These are phyloP conservation scores for Okamejei kenojei DNA, from an alignment of 2,797 vertebrate species.

Conservation along the genomic window DNA sequence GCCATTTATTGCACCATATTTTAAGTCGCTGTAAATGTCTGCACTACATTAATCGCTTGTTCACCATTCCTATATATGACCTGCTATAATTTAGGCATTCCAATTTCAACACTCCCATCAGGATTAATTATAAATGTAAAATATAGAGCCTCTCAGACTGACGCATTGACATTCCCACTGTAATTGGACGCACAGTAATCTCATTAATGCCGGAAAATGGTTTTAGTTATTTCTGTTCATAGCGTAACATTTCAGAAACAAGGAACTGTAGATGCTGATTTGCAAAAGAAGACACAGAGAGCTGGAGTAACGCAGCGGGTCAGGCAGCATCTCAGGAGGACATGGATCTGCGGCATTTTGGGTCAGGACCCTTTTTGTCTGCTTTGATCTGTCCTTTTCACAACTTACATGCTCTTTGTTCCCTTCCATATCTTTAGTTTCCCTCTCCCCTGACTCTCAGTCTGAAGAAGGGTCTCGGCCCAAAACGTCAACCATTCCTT, in stretches of 20 bases:
- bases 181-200: not conserved
- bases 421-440: no score
- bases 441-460: no score
- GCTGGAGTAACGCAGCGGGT: no score
- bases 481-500: no score
- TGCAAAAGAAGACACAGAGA: no score
- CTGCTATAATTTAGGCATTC: conserved; percentile 28
- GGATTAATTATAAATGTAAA: conserved; percentile 31
- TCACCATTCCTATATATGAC: not conserved
- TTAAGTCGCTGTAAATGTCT: not conserved
- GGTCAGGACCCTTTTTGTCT: no score
- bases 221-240: conserved; percentile 11
- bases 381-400: no score
- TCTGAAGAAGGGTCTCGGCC: no score
- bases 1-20: not conserved
- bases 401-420: no score
- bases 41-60: not conserved
- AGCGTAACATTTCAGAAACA: not conserved
- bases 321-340: no score
- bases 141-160: not conserved
- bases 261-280: no score
- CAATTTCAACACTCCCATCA: conserved; percentile 15
- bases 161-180: not conserved
- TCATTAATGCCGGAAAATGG: conserved; percentile 13
- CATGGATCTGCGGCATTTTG: no score